phyloP scores from a whole-genome alignment of 2,113 vertebrate species.

The Silurus glanis region DNA sequence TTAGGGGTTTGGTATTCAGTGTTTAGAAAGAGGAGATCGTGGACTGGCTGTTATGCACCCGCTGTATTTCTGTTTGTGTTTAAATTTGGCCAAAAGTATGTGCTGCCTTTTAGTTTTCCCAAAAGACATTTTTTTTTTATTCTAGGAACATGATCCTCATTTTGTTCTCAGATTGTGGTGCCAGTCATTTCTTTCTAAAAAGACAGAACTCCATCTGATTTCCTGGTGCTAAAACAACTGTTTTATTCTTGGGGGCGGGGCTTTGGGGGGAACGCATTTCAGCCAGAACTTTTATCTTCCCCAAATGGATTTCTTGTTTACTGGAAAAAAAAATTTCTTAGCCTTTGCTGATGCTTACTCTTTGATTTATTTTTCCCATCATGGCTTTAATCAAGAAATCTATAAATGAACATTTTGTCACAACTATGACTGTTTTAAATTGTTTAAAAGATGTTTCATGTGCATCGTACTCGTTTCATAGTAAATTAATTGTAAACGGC shows the following conservation, averaged over 20 bases:
- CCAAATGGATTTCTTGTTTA: not conserved
- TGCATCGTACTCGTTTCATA: slow-evolving; percentile 28
- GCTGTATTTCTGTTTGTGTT: slow-evolving; percentile 6
- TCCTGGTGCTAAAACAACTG: not conserved
- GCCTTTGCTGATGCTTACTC: not conserved
- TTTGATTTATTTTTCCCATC: slow-evolving; percentile 8
- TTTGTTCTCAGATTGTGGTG: slow-evolving; percentile 2
- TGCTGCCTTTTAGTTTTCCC: not conserved
- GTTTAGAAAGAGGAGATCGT: not conserved
- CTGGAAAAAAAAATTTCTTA: not conserved
- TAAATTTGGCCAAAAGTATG: slow-evolving; percentile 10
- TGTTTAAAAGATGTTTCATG: slow-evolving; percentile 12
- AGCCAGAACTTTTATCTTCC: not conserved
- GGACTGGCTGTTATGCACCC: not conserved
- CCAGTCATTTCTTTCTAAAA: slow-evolving; percentile 12
- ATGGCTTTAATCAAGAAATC: slow-evolving; percentile 34
- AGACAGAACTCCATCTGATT: not conserved
- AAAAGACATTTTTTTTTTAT: not conserved
- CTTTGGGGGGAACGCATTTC: not conserved
- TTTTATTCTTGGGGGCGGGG: not conserved
- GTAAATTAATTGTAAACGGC: slow-evolving; percentile 48
- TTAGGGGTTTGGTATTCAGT: not conserved
- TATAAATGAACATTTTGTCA: slow-evolving; percentile 18
- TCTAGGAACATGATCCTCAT: slow-evolving; percentile 1
- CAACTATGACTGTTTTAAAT: not conserved